Percentiles rank a stretch among this genome's conserved stretches.
Conservation (phyloP, 2,113 vertebrate genomes). For the human region GRCh38 chr5:20785501-20786000, state of each 20-base stretch:
- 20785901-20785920: no score
- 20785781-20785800: not conserved
- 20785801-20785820: not conserved
- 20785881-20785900: not conserved
- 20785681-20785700: not conserved
- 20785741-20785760: not conserved
- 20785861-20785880: not conserved
- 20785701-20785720: no score
- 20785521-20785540: not conserved
- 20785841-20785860: not conserved
- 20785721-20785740: not conserved
- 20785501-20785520: not conserved
- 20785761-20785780: not conserved
- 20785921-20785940: no score
- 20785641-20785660: not conserved
- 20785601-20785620: not conserved
- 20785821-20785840: not conserved
- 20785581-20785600: not conserved
- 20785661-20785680: not conserved
- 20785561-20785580: not conserved
- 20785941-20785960: no score
- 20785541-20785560: not conserved
- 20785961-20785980: not conserved
- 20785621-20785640: not conserved
- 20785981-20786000: rapidly evolving